A percentile compares a stretch with the other conserved stretches of the same genome.
Conservation (phyloP, 1,140 invertebrate species). For the Ceratina australensis region DNA sequence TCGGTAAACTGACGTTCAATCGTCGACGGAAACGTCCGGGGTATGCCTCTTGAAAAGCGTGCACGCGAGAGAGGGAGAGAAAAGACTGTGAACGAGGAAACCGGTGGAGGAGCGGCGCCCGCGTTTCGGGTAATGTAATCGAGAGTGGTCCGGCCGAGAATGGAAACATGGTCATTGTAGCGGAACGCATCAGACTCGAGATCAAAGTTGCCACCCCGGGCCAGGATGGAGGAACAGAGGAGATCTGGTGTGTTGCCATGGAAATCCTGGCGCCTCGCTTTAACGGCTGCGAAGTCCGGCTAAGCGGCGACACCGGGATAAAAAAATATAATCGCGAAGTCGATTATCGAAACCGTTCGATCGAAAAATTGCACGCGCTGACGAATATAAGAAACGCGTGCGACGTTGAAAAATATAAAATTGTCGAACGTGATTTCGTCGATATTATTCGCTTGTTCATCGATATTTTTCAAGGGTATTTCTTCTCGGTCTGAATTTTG, state of each 20-base stretch:
- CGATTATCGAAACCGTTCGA: too few species aligned
- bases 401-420: too few species aligned
- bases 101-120: too few species aligned
- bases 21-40: slow-evolving; percentile 1
- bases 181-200: slow-evolving; percentile 19
- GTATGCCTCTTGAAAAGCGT: not conserved
- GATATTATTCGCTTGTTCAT: too few species aligned
- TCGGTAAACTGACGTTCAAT: slow-evolving; percentile 22
- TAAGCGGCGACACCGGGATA: not conserved
- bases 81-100: not conserved
- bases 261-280: slow-evolving; percentile 7
- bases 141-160: not conserved
- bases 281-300: slow-evolving; percentile 24
- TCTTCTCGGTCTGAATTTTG: too few species aligned
- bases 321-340: too few species aligned
- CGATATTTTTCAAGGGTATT: too few species aligned
- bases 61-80: not conserved
- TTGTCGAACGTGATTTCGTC: too few species aligned
- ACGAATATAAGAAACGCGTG: too few species aligned
- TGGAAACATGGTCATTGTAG: slow-evolving; percentile 16
- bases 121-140: slow-evolving; percentile 24
- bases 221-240: not conserved
- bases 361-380: too few species aligned
- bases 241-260: not conserved
- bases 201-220: slow-evolving; percentile 35